Evolutionary conservation across 2,113 vertebrate genomes (phyloP).

Genomic region (Mohoua ochrocephala): DNA sequence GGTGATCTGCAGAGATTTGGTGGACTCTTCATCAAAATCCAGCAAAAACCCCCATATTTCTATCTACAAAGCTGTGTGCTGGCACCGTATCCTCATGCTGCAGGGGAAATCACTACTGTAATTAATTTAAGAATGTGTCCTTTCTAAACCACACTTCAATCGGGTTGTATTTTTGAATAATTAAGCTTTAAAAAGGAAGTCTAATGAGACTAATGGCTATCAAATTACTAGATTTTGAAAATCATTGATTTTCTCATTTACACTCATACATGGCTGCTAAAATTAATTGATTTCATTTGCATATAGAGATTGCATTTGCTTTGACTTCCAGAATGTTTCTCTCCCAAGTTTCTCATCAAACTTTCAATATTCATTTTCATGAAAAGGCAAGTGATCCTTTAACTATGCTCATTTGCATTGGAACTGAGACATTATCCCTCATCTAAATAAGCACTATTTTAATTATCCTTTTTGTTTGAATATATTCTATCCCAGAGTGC

Average conservation of each 20-base stretch:
- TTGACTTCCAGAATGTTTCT: constrained; percentile 66
- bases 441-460: constrained; percentile 63
- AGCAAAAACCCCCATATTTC: neutral
- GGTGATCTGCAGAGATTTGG: neutral
- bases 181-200: constrained; percentile 71
- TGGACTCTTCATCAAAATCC: neutral
- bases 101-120: constrained; percentile 35
- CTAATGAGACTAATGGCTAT: constrained; percentile 76
- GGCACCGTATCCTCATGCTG: neutral
- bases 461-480: constrained; percentile 60
- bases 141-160: constrained; percentile 58
- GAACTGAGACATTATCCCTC: constrained; percentile 53
- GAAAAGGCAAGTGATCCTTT: constrained; percentile 57
- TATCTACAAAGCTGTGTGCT: neutral
- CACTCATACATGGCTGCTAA: constrained; percentile 55
- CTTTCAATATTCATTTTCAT: constrained; percentile 65
- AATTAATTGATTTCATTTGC: constrained; percentile 74
- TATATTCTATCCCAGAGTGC: constrained; percentile 29
- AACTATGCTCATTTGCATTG: constrained; percentile 64
- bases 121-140: constrained; percentile 66
- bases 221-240: constrained; percentile 75
- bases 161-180: constrained; percentile 64
- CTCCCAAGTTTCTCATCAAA: constrained; percentile 64
- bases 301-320: constrained; percentile 65
- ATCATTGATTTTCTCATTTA: constrained; percentile 73